These are phyloP conservation scores for Falco peregrinus DNA, from an alignment of 2,797 vertebrate species.

Conservation along the genomic window DNA sequence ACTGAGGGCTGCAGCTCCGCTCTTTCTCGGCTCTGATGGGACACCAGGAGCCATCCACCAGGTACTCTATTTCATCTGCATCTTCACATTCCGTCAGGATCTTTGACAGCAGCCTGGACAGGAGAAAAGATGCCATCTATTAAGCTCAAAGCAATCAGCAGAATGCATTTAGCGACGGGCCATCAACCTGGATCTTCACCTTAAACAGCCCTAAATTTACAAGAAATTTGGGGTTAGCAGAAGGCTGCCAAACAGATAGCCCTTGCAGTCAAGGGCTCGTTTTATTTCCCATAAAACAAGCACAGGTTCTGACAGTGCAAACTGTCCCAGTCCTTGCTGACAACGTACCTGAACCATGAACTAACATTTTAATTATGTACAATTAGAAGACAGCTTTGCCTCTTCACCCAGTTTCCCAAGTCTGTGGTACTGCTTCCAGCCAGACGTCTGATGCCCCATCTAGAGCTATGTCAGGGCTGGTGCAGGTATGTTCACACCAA, in stretches of 20 bases:
- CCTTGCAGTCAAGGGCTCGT: background rate
- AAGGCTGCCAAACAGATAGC: background rate
- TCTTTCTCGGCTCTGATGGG: conserved; percentile 95
- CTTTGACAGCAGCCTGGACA: conserved; percentile 87
- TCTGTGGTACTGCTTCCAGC: background rate
- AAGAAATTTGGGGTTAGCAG: background rate
- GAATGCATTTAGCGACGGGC: background rate
- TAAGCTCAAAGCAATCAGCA: background rate
- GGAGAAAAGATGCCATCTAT: background rate
- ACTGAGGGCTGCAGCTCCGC: conserved; percentile 91
- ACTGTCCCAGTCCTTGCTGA: background rate
- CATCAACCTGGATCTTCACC: background rate
- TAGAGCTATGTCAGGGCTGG: background rate
- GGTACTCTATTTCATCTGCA: conserved; percentile 94
- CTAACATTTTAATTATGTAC: background rate
- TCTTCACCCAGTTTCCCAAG: background rate
- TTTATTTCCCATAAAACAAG: background rate
- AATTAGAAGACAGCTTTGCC: background rate
- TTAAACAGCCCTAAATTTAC: background rate
- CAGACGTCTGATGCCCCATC: background rate
- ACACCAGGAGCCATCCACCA: conserved; percentile 96
- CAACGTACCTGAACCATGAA: background rate
- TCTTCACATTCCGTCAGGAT: conserved; percentile 96
- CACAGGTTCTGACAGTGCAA: background rate
- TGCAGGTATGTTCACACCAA: background rate